Evolutionary conservation across 2,888 invertebrate genomes (phyloP).

Genomic region (Drosophila falleni): DNA sequence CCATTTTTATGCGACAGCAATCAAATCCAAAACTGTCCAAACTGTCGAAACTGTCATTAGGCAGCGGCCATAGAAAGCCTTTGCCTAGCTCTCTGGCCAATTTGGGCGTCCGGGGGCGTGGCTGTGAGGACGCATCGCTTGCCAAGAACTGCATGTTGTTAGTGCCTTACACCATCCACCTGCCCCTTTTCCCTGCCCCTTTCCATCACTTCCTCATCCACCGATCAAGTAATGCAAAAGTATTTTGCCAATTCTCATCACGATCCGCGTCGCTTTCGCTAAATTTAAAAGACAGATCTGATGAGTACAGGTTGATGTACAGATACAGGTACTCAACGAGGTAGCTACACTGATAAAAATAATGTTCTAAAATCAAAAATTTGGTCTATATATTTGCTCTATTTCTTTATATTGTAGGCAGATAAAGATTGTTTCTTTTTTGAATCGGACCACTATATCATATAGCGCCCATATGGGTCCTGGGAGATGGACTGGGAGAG

Average conservation of each 20-base stretch:
- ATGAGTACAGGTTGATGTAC: conserved; percentile 2
- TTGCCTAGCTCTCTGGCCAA: conserved; percentile 33
- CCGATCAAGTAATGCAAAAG: conserved; percentile 7
- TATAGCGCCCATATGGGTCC: too few relatives aligned
- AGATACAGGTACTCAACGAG: conserved; percentile 1
- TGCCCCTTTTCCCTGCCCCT: too few relatives aligned
- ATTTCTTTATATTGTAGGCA: too few relatives aligned
- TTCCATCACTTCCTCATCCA: background rate
- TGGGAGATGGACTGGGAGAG: too few relatives aligned
- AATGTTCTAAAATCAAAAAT: too few relatives aligned
- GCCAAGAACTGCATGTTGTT: conserved; percentile 56
- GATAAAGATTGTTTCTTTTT: too few relatives aligned
- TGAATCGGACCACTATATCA: too few relatives aligned
- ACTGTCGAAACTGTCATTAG: conserved; percentile 76
- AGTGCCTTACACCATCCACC: background rate
- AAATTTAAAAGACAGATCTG: conserved; percentile 32
- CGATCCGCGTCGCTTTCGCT: conserved; percentile 71
- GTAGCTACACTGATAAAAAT: too few relatives aligned
- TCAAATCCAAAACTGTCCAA: conserved; percentile 76
- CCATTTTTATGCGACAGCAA: conserved; percentile 52
- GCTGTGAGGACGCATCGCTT: conserved; percentile 37
- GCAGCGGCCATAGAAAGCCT: conserved; percentile 52
- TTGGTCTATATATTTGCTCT: too few relatives aligned
- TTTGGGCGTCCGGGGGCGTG: conserved; percentile 36
- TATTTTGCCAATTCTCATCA: conserved; percentile 59